phyloP scores from a whole-genome alignment of 2,888 invertebrate genomes.

The Chromoteleia sp. region DNA sequence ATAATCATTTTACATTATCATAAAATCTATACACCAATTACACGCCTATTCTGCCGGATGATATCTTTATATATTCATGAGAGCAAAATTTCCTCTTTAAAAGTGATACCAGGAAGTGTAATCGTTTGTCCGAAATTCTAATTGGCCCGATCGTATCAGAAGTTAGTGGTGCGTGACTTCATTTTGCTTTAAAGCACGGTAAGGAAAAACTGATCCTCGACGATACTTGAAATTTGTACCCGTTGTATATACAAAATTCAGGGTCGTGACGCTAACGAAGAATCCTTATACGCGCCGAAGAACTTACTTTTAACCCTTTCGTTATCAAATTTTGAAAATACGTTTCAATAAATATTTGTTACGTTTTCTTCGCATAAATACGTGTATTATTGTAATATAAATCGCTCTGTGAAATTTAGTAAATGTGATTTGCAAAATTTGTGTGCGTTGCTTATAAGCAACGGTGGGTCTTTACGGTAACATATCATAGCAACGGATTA shows the following conservation, averaged over 20 bases:
- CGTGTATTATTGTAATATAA: too few species aligned
- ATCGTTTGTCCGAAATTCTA: slow-evolving; percentile 58
- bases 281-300: neutral
- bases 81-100: slow-evolving; percentile 44
- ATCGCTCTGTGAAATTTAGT: too few species aligned
- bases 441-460: too few species aligned
- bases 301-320: neutral
- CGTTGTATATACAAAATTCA: slow-evolving; percentile 12
- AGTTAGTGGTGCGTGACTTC: slow-evolving; percentile 50
- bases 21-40: slow-evolving; percentile 52
- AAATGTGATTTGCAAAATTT: too few species aligned
- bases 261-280: neutral
- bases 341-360: too few species aligned
- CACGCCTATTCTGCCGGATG: slow-evolving; percentile 25
- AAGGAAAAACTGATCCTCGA: slow-evolving; percentile 29
- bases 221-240: slow-evolving; percentile 24
- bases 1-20: slow-evolving; percentile 35
- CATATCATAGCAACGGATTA: too few species aligned
- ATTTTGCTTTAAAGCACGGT: slow-evolving; percentile 29
- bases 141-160: slow-evolving; percentile 52
- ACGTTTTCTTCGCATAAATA: too few species aligned
- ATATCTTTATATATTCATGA: slow-evolving; percentile 54
- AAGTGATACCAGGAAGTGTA: slow-evolving; percentile 50
- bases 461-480: too few species aligned
- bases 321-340: too few species aligned